Evolutionary conservation across 2,888 invertebrate genomes (phyloP).

Genomic region (Nephrotoma guestfalica): DNA sequence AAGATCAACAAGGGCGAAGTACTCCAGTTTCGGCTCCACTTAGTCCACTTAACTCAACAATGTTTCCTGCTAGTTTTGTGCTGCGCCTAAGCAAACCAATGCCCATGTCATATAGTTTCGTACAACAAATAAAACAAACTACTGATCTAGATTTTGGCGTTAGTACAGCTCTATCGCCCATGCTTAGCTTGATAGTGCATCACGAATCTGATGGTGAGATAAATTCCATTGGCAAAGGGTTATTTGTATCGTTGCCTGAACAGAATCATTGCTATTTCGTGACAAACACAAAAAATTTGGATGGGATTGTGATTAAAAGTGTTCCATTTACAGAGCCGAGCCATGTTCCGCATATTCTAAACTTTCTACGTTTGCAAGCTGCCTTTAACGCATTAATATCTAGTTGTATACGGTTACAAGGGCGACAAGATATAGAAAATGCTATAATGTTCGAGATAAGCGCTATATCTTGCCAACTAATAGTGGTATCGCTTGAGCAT

Average conservation of each 20-base stretch:
- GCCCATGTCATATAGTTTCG: constrained; percentile 66
- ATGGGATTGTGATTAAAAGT: constrained; percentile 37
- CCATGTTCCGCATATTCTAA: constrained; percentile 77
- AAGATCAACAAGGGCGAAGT: constrained; percentile 21
- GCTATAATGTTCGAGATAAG: constrained; percentile 82
- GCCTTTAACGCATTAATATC: constrained; percentile 79
- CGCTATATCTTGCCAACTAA: constrained; percentile 76
- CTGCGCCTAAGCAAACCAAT: constrained; percentile 65
- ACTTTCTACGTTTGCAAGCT: constrained; percentile 74
- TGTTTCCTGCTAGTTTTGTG: constrained; percentile 83
- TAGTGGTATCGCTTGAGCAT: constrained; percentile 83
- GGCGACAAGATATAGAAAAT: constrained; percentile 43
- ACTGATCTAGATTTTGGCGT: constrained; percentile 40
- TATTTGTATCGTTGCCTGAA: constrained; percentile 82
- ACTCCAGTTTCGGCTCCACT: constrained; percentile 68
- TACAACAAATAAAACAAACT: constrained; percentile 47
- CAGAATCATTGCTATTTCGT: constrained; percentile 90
- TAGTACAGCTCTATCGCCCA: constrained; percentile 28
- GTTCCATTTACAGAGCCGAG: constrained; percentile 90
- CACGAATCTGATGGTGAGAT: constrained; percentile 60
- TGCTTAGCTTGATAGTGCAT: constrained; percentile 65
- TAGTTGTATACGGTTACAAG: constrained; percentile 74
- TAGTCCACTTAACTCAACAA: constrained; percentile 71
- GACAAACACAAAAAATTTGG: constrained; percentile 62
- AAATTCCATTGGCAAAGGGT: constrained; percentile 59